Conservation (phyloP, 2,888 invertebrate species). For the Eupithecia pulchellata region DNA sequence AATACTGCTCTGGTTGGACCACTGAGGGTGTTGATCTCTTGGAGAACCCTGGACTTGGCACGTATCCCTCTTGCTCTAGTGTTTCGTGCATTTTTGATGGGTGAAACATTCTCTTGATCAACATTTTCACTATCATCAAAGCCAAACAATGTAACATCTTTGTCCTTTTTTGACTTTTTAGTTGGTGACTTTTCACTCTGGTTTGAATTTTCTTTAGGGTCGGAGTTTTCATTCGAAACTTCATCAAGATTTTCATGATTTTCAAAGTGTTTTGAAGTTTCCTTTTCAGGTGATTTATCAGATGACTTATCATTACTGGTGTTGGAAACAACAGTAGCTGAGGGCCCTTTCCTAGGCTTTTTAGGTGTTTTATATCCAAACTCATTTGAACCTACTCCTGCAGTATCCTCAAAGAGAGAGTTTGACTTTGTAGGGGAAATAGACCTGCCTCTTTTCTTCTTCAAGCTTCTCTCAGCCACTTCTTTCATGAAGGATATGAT, state of each 20-base stretch:
- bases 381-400: slow-evolving; percentile 37
- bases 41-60: slow-evolving; percentile 60
- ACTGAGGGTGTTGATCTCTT: slow-evolving; percentile 64
- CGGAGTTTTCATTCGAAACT: slow-evolving; percentile 47
- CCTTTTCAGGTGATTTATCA: slow-evolving; percentile 51
- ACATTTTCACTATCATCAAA: slow-evolving; percentile 75
- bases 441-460: slow-evolving; percentile 63
- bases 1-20: slow-evolving; percentile 63
- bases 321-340: slow-evolving; percentile 36
- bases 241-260: slow-evolving; percentile 47
- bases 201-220: slow-evolving; percentile 41
- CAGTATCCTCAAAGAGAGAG: slow-evolving; percentile 59
- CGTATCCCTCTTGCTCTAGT: slow-evolving; percentile 56
- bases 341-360: slow-evolving; percentile 45
- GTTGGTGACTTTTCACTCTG: slow-evolving; percentile 45
- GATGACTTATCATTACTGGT: slow-evolving; percentile 47
- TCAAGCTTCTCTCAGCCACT: slow-evolving; percentile 67
- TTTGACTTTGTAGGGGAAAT: slow-evolving; percentile 62
- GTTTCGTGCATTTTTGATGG: slow-evolving; percentile 57
- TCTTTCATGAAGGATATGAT: slow-evolving; percentile 79
- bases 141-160: slow-evolving; percentile 72
- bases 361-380: slow-evolving; percentile 42
- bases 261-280: slow-evolving; percentile 45
- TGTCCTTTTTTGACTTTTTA: slow-evolving; percentile 53
- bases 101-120: slow-evolving; percentile 75